Evolutionary conservation across 2,888 invertebrate genomes (phyloP).

Genomic region (Thereva unica): DNA sequence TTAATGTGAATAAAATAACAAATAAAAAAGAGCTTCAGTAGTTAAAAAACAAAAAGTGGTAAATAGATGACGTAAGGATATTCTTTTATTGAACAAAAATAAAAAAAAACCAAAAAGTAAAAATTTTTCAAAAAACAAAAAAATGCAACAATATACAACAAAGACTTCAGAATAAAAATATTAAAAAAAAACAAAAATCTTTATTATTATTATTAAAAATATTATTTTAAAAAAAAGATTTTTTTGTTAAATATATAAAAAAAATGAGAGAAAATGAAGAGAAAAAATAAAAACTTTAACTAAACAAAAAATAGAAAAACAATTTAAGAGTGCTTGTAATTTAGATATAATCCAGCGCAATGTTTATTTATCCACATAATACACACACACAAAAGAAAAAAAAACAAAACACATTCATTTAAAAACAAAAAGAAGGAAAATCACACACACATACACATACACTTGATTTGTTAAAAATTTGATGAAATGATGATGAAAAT

Average conservation of each 20-base stretch:
- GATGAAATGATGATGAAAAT: neutral
- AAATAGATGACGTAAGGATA: slow-evolving; percentile 22
- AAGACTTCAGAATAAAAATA: slow-evolving; percentile 28
- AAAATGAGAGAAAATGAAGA: slow-evolving; percentile 1
- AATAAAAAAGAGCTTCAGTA: slow-evolving; percentile 33
- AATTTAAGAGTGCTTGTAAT: slow-evolving; percentile 24
- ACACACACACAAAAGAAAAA: no score
- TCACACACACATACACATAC: neutral
- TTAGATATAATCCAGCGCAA: no score
- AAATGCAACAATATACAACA: slow-evolving; percentile 31
- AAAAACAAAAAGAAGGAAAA: neutral
- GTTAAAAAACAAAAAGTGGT: slow-evolving; percentile 18
- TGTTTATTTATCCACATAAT: slow-evolving; percentile 24
- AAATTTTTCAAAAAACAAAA: no score
- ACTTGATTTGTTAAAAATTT: neutral
- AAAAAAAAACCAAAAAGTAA: neutral
- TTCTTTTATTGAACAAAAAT: slow-evolving; percentile 15
- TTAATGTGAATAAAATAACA: slow-evolving; percentile 26
- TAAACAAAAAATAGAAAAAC: neutral
- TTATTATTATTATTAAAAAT: neutral
- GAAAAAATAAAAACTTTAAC: slow-evolving; percentile 23
- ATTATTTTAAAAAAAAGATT: neutral
- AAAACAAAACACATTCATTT: neutral
- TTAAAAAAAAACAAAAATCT: slow-evolving; percentile 7
- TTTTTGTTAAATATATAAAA: slow-evolving; percentile 15